Percentiles rank a stretch among this genome's conserved stretches.
Evolutionary conservation across 2,888 invertebrate species (phyloP).

Genomic region (Stenchaetothrips biformis): DNA sequence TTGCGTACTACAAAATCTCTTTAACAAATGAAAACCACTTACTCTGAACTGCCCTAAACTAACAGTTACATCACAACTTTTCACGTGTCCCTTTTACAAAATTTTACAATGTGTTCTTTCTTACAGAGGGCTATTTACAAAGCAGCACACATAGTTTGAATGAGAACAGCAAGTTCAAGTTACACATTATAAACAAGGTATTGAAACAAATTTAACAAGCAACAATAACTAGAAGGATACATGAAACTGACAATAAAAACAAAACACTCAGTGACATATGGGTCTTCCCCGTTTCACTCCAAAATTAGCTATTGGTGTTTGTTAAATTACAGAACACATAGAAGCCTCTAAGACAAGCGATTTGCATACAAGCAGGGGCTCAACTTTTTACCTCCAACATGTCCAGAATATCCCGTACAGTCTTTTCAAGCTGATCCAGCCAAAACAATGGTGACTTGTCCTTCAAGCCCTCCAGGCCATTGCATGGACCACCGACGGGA

Average conservation of each 20-base stretch:
- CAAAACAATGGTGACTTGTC: slow-evolving; percentile 8
- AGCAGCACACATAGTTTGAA: not conserved
- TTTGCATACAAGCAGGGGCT: not conserved
- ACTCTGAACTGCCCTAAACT: not conserved
- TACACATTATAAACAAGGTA: too few species aligned
- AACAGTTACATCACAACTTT: slow-evolving; percentile 9
- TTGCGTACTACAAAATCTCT: not conserved
- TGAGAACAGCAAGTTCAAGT: too few species aligned
- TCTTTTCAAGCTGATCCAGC: not conserved
- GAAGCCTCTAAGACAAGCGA: too few species aligned
- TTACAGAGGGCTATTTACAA: not conserved
- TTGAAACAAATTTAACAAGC: too few species aligned
- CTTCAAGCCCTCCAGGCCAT: not conserved
- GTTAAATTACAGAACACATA: too few species aligned
- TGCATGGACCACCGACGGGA: not conserved
- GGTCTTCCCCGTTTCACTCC: too few species aligned
- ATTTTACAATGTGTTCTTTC: not conserved
- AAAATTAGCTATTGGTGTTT: too few species aligned
- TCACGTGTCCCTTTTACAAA: not conserved
- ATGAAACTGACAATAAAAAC: too few species aligned
- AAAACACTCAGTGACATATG: too few species aligned
- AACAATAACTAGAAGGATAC: too few species aligned
- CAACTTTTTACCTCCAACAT: not conserved
- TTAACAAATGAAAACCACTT: not conserved
- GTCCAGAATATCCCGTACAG: not conserved